Evolutionary conservation across 2,797 vertebrate genomes (phyloP).

Genomic region (Zenarchopterus dispar): DNA sequence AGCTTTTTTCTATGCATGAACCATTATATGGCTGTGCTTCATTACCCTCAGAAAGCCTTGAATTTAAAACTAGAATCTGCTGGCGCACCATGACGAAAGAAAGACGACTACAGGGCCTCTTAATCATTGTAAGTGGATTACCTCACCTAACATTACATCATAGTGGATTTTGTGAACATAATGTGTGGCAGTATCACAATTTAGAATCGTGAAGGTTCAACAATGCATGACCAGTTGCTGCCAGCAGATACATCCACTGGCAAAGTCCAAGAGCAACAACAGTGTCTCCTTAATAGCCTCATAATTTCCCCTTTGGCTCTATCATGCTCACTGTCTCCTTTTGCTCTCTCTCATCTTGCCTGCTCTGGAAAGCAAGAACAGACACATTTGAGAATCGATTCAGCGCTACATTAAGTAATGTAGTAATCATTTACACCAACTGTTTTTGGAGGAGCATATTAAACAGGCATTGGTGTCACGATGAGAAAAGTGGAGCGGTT

Average conservation of each 20-base stretch:
- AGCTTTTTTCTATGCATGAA: conserved; percentile 39
- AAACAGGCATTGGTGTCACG: conserved; percentile 78
- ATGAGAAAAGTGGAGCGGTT: conserved; percentile 38
- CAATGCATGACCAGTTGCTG: conserved; percentile 49
- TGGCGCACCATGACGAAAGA: conserved; percentile 19
- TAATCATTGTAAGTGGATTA: conserved; percentile 78
- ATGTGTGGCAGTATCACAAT: conserved; percentile 63
- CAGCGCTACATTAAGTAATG: conserved; percentile 83
- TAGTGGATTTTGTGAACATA: conserved; percentile 56
- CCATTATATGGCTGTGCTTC: conserved; percentile 44
- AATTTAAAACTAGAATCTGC: conserved; percentile 43
- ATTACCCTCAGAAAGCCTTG: conserved; percentile 50
- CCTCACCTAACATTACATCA: conserved; percentile 77
- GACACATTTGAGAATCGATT: conserved; percentile 82
- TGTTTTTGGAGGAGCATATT: conserved; percentile 75
- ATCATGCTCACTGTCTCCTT: conserved; percentile 68
- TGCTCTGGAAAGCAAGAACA: conserved; percentile 52
- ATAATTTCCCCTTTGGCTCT: conserved; percentile 78
- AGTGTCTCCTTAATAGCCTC: conserved; percentile 63
- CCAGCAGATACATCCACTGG: conserved; percentile 53
- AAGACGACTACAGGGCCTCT: conserved; percentile 53
- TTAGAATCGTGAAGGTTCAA: conserved; percentile 64
- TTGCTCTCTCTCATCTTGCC: conserved; percentile 25
- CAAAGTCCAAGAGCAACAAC: conserved; percentile 71
- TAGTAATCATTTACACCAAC: conserved; percentile 80